Evolutionary conservation across 2,888 invertebrate genomes (phyloP).

Genomic region (Iselma pallidipennis): DNA sequence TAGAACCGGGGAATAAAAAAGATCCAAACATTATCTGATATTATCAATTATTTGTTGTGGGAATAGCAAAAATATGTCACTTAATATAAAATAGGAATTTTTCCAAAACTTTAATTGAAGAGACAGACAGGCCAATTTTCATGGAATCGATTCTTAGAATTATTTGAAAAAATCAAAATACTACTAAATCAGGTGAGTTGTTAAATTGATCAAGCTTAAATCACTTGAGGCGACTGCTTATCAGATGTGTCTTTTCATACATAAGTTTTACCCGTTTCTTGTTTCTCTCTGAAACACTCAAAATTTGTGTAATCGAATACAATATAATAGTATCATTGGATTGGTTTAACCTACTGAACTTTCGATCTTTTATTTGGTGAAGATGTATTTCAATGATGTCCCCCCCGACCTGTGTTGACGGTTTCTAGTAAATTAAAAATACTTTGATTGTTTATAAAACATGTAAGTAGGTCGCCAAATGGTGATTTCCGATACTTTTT

Average conservation of each 20-base stretch:
- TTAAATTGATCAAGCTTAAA: background rate
- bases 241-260: background rate
- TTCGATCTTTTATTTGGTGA: constrained; percentile 21
- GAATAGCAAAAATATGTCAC: too few species aligned
- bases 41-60: too few species aligned
- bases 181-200: background rate
- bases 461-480: constrained; percentile 10
- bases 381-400: constrained; percentile 15
- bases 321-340: too few species aligned
- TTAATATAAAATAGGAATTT: background rate
- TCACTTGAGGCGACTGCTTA: background rate
- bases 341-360: constrained; percentile 25
- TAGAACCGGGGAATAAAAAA: too few species aligned
- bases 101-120: background rate
- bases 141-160: background rate
- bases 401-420: constrained; percentile 4
- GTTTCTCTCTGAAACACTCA: background rate
- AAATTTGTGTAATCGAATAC: background rate
- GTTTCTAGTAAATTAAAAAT: constrained; percentile 17
- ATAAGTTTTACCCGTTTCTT: too few species aligned
- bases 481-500: background rate
- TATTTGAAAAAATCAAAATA: background rate
- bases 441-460: constrained; percentile 14
- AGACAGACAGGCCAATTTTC: background rate
- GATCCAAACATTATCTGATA: too few species aligned